Evolutionary conservation across 2,113 vertebrate species (phyloP), one percentile per base, ranked within the genome.

Genomic region (Mustela lutreola): DNA sequence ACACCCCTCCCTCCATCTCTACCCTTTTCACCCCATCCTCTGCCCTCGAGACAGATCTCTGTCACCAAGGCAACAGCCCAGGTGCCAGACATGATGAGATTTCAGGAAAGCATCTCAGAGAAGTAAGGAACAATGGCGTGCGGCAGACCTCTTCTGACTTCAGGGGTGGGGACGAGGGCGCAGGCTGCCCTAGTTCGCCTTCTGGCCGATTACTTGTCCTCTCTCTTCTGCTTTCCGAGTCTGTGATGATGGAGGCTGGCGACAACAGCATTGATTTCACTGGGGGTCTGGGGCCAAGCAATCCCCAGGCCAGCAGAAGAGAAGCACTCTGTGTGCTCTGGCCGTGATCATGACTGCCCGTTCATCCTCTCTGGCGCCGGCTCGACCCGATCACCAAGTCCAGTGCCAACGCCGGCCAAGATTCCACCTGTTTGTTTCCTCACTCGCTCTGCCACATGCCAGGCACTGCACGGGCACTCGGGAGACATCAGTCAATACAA

Each of bases 91-190:
- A 71, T 0, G 24, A 45, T 39, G 18, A 90, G 26, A 78, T 42
- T 4, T 58, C 0, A 26, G 31, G 60, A 15, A 31, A 86, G 39
- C 4, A 10, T 36, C 94, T 95, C 19, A 11, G n/a, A 92, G 62
- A 80, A 80, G 67, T 21, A n/a, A n/a, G 88, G 26, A 26, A 14
- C 21, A 26, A 8, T 12, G 28, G 15, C 0, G 1, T 1, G 0
- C 5, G 1, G 33, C 15, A 0, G 0, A 5, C 28, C 21, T 70
- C 73, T 62, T 11, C 9, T 0, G 26, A 56, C 18, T 4, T 53
- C 10, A 15, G 42, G 1, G 31, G 22, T 4, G 21, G 71, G 9
- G 62, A 63, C 0, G 0, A 15, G 7, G 73, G n/a, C 48, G 26
- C 31, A 2, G 18, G 14, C 53, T 31, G 87, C 70, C 11, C 4